Evolutionary conservation across 1,140 invertebrate species (phyloP).

Genomic region (Antheraea mylitta): DNA sequence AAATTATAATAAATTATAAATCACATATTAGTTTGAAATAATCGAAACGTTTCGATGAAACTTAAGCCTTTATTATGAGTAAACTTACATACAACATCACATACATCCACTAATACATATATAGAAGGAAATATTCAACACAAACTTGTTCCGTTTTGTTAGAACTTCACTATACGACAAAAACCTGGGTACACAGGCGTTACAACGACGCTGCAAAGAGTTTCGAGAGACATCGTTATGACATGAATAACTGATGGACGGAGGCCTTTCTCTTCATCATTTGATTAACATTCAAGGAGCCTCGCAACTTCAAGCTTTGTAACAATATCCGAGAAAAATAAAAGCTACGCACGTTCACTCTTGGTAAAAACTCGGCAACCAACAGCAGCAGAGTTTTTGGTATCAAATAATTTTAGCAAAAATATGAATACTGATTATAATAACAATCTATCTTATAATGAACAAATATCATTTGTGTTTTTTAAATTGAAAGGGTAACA

Average conservation of each 20-base stretch:
- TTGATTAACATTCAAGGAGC: slow-evolving; percentile 67
- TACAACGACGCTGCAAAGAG: slow-evolving; percentile 33
- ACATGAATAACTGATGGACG: slow-evolving; percentile 64
- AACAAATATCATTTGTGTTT: no score
- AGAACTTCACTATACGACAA: neutral
- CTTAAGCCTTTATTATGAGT: no score
- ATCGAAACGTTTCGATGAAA: no score
- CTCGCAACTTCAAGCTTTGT: slow-evolving; percentile 53
- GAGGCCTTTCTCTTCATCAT: slow-evolving; percentile 44
- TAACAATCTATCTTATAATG: no score
- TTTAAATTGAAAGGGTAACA: no score
- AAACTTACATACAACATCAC: no score
- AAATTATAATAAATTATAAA: no score
- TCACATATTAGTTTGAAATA: no score
- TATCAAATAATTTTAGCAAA: slow-evolving; percentile 18
- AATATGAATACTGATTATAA: slow-evolving; percentile 15
- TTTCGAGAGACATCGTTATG: slow-evolving; percentile 44
- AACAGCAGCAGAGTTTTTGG: slow-evolving; percentile 33
- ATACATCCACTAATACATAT: no score
- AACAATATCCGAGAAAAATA: slow-evolving; percentile 66
- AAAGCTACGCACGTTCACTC: slow-evolving; percentile 65
- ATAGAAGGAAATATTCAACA: neutral
- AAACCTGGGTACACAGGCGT: slow-evolving; percentile 9
- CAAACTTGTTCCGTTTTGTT: neutral
- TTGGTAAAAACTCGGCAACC: slow-evolving; percentile 54